A percentile compares a stretch with the other conserved stretches of the same genome.
Conservation (phyloP, 2,113 vertebrate genomes). For the Cariama cristata region DNA sequence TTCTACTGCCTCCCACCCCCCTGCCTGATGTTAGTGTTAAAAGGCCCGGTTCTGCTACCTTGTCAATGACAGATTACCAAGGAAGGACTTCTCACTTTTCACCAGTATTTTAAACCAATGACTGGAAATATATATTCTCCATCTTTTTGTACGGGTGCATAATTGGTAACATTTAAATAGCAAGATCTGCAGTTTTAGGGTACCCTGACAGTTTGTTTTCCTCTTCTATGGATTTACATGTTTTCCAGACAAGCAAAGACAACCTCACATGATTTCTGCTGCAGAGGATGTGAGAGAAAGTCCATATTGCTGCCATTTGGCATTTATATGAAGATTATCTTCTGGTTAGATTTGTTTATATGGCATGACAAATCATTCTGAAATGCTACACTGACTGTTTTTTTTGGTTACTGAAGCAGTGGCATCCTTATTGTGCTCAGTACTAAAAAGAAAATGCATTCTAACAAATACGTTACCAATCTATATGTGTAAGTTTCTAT, state of each 20-base stretch:
- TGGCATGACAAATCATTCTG: neutral
- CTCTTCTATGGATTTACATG: neutral
- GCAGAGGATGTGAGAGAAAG: neutral
- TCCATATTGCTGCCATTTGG: neutral
- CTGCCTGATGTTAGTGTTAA: rapidly evolving
- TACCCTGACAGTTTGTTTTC: neutral
- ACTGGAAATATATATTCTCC: neutral
- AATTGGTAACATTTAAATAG: neutral
- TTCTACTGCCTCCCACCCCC: neutral
- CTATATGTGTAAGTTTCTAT: neutral
- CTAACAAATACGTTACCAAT: neutral
- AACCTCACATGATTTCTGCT: neutral
- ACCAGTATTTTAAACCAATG: neutral
- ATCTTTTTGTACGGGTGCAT: neutral
- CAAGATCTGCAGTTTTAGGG: neutral
- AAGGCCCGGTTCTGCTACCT: neutral
- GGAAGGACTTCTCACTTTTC: neutral
- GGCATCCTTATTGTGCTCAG: neutral
- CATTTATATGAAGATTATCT: neutral
- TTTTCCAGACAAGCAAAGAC: neutral
- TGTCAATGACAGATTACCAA: neutral
- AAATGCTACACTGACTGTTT: neutral
- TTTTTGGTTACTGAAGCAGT: neutral
- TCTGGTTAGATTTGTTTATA: neutral
- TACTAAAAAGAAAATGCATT: neutral